Evolutionary conservation across 2,888 invertebrate genomes (phyloP).

Genomic region (Dryobotodes eremita): DNA sequence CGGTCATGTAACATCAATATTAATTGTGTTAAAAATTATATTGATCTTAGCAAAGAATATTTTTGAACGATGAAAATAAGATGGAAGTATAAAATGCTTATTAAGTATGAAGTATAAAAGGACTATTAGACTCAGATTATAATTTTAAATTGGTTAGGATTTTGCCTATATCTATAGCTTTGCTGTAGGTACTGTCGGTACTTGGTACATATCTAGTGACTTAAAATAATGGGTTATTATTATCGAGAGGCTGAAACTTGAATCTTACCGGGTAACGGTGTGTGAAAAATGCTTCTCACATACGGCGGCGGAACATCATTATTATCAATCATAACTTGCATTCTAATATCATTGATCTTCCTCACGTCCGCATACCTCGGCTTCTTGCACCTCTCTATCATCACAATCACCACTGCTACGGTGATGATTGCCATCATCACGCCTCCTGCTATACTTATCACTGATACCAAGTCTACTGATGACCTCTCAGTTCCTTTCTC

Average conservation of each 20-base stretch:
- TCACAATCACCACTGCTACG: constrained; percentile 87
- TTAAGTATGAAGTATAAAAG: not conserved
- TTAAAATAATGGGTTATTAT: not conserved
- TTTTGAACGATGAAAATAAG: not conserved
- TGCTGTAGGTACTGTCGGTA: too few species aligned
- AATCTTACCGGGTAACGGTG: constrained; percentile 89
- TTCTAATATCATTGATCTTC: constrained; percentile 86
- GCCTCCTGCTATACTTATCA: constrained; percentile 89
- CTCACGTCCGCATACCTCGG: constrained; percentile 85
- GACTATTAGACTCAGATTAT: not conserved
- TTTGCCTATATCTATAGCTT: not conserved
- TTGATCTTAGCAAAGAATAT: not conserved
- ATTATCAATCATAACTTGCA: constrained; percentile 87
- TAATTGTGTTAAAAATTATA: too few species aligned
- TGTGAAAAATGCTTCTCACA: constrained; percentile 90
- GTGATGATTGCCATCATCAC: constrained; percentile 89
- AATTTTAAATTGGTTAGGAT: not conserved
- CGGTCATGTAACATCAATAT: not conserved
- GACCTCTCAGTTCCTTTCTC: constrained; percentile 84
- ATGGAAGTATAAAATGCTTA: not conserved
- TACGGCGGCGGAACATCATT: constrained; percentile 88
- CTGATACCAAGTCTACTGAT: constrained; percentile 86
- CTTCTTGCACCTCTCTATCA: constrained; percentile 86
- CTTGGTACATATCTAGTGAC: not conserved
- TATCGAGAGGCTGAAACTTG: constrained; percentile 30